Evolutionary conservation across 1,140 invertebrate genomes (phyloP).

Genomic region (Hestina assimilis): DNA sequence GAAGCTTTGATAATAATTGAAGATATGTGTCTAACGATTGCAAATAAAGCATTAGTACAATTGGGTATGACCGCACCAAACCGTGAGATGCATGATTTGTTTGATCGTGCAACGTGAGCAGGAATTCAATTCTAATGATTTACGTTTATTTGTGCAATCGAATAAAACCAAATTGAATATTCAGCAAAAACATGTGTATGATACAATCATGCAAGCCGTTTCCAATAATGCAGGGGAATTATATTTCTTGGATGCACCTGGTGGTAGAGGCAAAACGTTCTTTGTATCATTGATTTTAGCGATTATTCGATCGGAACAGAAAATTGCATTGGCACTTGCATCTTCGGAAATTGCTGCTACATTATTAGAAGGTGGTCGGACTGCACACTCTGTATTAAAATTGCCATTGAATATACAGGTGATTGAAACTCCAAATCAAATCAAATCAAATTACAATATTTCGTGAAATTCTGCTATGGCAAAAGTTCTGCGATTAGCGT

Average conservation of each 20-base stretch:
- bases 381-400: constrained; percentile 77
- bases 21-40: neutral
- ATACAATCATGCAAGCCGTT: constrained; percentile 22
- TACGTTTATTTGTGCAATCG: no score
- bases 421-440: constrained; percentile 36
- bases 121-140: constrained; percentile 9
- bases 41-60: constrained; percentile 4
- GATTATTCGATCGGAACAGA: constrained; percentile 38
- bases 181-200: constrained; percentile 13
- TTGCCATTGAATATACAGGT: constrained; percentile 39
- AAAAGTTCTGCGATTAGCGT: constrained; percentile 36
- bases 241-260: constrained; percentile 58
- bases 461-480: constrained; percentile 39
- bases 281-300: constrained; percentile 54
- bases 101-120: constrained; percentile 24
- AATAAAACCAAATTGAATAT: no score
- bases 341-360: constrained; percentile 80
- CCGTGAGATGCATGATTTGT: constrained; percentile 24
- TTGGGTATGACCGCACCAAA: constrained; percentile 22
- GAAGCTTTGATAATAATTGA: neutral
- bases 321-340: constrained; percentile 72
- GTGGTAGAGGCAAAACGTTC: constrained; percentile 71
- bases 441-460: no score
- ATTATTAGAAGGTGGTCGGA: constrained; percentile 74
- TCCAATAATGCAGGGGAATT: constrained; percentile 26